Conservation (phyloP, 2,797 vertebrate species). For the Pseudochirops corinnae region DNA sequence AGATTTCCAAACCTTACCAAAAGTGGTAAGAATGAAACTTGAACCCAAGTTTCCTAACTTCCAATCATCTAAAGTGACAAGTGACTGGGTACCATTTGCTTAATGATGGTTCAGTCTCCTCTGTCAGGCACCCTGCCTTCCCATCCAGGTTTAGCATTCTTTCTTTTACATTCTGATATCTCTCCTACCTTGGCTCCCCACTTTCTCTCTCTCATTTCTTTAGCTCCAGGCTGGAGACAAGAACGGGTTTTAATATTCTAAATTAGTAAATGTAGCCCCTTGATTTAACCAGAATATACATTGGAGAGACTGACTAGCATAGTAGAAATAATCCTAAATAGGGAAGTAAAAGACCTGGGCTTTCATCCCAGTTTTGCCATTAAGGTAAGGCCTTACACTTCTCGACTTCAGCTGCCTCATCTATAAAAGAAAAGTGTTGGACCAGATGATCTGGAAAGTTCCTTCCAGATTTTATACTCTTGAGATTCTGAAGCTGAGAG, state of each 20-base stretch:
- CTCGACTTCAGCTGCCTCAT: not conserved
- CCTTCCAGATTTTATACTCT: not conserved
- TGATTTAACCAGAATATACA: not conserved
- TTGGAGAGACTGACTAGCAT: not conserved
- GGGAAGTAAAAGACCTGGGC: not conserved
- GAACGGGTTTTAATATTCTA: not conserved
- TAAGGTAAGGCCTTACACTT: not conserved
- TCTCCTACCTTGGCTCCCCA: not conserved
- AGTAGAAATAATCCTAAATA: not conserved
- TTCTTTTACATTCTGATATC: not conserved
- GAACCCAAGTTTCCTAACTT: not conserved
- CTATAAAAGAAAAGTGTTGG: not conserved
- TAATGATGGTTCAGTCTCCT: not conserved
- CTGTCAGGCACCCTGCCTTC: not conserved
- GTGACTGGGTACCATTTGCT: not conserved
- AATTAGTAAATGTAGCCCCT: not conserved
- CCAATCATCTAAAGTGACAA: not conserved
- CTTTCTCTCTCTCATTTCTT: not conserved
- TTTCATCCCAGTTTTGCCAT: not conserved
- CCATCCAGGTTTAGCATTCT: not conserved
- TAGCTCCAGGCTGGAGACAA: not conserved
- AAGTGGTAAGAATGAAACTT: not conserved
- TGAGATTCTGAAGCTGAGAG: not conserved
- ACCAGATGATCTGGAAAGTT: not conserved
- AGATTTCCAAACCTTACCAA: not conserved